Evolutionary conservation across 2,888 invertebrate species (phyloP), one percentile per base, ranked within the genome.

Genomic region (Ctenicera cuprea): DNA sequence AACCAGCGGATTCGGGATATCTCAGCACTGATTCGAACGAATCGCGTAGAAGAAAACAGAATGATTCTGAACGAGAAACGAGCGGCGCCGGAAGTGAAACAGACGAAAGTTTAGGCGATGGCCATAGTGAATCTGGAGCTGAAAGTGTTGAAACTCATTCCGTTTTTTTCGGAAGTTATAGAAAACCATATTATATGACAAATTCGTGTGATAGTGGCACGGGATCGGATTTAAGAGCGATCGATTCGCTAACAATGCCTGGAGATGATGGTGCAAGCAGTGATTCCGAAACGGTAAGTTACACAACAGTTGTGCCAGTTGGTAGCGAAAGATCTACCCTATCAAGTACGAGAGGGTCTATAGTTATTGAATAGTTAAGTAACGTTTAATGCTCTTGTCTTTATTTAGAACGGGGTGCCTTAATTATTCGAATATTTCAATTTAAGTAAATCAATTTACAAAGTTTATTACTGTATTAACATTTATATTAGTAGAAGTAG

Each of bases 61-160:
- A 86, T 87, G 41, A 87, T 90, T 73, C 88, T 89, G 14, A 89
- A 90, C 82, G 88, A 88, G 20, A 87, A 33, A 61, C 48, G 37
- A 72, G 66, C 26, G 61, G 59, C 18, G 71, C 54, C 85, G 89
- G 80, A 81, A 91, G 94, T 86, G 94, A 91, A 82, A 94, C 94
- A 75, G 95, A 94, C 75, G 94, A 94, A 83, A 93, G 93, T n/a
- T 76, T 81, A 11, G 93, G 92, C 41, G 95, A 95, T 83, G 95
- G 93, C 8, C 91, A 94, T 76, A 95, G 95, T 87, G 95, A 95
- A 87, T 95, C 95, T 22, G 95, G 95, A 0, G 95, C 94, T 3
- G 95, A 95, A 84, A 95, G 95, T 87, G 89, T 95, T 30, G 95
- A 95, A 82, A 95, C 95, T 0, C 95, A 95, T 87, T 95, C 95